A percentile compares a stretch with the other conserved stretches of the same genome.
Evolutionary conservation across 2,888 invertebrate genomes (phyloP).

Genomic region (Ceratothoa steindachneri): DNA sequence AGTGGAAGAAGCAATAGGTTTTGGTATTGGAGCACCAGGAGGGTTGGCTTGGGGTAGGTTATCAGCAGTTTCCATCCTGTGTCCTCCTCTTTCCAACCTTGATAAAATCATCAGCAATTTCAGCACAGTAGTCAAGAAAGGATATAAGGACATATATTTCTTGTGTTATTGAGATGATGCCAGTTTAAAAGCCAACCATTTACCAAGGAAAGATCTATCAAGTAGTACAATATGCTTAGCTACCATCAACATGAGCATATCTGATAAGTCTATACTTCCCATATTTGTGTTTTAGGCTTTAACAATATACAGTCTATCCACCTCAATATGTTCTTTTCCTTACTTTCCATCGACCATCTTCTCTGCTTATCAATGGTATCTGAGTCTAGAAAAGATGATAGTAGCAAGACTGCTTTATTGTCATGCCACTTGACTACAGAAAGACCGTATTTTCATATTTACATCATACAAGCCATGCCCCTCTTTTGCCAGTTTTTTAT

Average conservation of each 20-base stretch:
- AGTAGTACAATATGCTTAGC: neutral
- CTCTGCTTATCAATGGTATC: neutral
- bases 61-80: neutral
- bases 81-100: neutral
- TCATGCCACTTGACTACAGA: neutral
- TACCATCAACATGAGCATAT: neutral
- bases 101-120: neutral
- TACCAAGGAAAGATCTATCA: neutral
- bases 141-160: neutral
- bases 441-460: neutral
- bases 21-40: neutral
- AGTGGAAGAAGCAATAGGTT: neutral
- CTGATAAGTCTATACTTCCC: neutral
- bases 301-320: neutral
- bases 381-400: neutral
- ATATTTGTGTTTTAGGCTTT: neutral
- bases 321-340: neutral
- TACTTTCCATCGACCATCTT: neutral
- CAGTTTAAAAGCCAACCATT: neutral
- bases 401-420: neutral
- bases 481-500: neutral
- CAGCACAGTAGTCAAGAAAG: neutral
- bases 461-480: neutral
- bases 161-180: neutral
- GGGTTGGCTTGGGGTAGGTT: neutral